Conservation (phyloP, 2,888 invertebrate genomes). For the Cepaea hortensis region DNA sequence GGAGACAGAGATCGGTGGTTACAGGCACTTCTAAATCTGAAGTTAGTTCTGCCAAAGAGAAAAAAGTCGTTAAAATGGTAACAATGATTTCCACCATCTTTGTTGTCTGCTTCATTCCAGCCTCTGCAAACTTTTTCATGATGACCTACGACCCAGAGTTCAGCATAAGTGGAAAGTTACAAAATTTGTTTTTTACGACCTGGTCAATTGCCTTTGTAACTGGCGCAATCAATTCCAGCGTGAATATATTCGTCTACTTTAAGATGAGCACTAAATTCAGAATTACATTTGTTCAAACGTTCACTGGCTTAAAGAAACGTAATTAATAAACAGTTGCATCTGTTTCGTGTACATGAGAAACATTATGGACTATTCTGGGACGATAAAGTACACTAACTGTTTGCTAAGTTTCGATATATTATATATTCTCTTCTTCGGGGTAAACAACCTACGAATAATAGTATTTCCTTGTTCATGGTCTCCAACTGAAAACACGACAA, state of each 20-base stretch:
- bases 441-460: too few relatives aligned
- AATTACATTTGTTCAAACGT: neutral
- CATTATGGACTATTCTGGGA: too few relatives aligned
- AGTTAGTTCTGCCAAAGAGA: neutral
- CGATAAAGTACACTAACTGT: too few relatives aligned
- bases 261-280: conserved; percentile 23
- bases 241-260: conserved; percentile 4
- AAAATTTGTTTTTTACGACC: neutral
- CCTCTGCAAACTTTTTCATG: conserved; percentile 10
- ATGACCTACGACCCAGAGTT: conserved; percentile 10
- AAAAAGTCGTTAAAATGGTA: conserved; percentile 17
- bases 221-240: conserved; percentile 6
- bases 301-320: neutral
- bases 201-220: conserved; percentile 15
- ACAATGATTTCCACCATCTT: conserved; percentile 9
- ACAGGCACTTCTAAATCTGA: neutral
- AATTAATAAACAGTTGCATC: neutral
- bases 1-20: neutral
- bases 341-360: too few relatives aligned
- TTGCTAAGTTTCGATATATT: too few relatives aligned
- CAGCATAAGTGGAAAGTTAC: conserved; percentile 11
- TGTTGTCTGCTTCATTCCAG: conserved; percentile 10
- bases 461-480: too few relatives aligned
- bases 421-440: too few relatives aligned
- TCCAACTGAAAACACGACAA: too few relatives aligned